Evolutionary conservation across 2,113 vertebrate species (phyloP).

Genomic region (Psittacara wagleri): DNA sequence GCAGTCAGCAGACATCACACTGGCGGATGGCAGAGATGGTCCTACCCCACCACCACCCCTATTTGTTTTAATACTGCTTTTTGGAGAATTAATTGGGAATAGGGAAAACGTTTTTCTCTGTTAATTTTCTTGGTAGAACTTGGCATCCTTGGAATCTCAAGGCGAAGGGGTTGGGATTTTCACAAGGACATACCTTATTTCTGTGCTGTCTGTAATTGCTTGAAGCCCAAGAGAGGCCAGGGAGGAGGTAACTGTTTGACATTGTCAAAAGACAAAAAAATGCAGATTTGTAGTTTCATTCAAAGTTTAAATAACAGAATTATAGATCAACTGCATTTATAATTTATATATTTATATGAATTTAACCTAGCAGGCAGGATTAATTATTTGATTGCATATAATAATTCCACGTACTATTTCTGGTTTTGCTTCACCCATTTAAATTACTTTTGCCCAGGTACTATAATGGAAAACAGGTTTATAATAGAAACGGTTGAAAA

Average conservation of each 20-base stretch:
- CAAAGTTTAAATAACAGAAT: not conserved
- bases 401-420: slow-evolving; percentile 35
- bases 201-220: not conserved
- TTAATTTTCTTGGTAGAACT: not conserved
- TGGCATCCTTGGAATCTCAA: not conserved
- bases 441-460: slow-evolving; percentile 32
- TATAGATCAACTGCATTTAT: not conserved
- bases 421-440: slow-evolving; percentile 46
- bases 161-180: not conserved
- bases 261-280: not conserved
- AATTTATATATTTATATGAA: not conserved
- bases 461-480: not conserved
- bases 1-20: not conserved
- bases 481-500: not conserved
- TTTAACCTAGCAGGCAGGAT: not conserved
- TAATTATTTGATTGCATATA: slow-evolving; percentile 51
- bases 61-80: not conserved
- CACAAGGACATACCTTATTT: not conserved
- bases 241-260: not conserved
- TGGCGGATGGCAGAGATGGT: not conserved
- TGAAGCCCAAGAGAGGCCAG: not conserved
- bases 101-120: not conserved
- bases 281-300: not conserved
- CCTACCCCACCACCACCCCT: accelerated
- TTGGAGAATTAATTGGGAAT: not conserved